A percentile compares a stretch with the other conserved stretches of the same genome.
Conservation (phyloP, 2,888 invertebrate genomes). For the Euplexia lucipara region DNA sequence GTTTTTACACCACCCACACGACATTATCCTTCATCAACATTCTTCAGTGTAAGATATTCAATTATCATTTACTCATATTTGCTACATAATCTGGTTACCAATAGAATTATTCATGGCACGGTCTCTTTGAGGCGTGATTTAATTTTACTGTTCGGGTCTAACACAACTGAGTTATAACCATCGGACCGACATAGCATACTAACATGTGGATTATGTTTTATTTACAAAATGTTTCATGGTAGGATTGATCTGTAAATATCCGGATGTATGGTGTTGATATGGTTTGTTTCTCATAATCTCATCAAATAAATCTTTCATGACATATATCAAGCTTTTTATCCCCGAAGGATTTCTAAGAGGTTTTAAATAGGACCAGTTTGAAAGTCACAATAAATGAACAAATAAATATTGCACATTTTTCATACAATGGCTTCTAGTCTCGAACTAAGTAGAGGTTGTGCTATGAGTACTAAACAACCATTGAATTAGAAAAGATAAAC, state of each 20-base stretch:
- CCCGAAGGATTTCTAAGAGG: too few species aligned
- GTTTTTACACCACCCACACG: neutral
- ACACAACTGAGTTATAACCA: slow-evolving; percentile 58
- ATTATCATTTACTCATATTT: slow-evolving; percentile 66
- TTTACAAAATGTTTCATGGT: slow-evolving; percentile 6
- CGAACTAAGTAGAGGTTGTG: too few species aligned
- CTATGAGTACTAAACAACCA: too few species aligned
- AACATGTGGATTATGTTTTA: slow-evolving; percentile 44
- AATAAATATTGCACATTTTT: too few species aligned
- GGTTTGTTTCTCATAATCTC: neutral
- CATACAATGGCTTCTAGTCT: too few species aligned
- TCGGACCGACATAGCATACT: slow-evolving; percentile 53
- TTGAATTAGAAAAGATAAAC: too few species aligned
- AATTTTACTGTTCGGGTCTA: slow-evolving; percentile 60
- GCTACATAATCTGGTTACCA: slow-evolving; percentile 52
- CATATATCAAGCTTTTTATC: too few species aligned
- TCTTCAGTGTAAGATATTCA: slow-evolving; percentile 44
- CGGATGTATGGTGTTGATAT: neutral
- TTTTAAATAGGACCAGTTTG: too few species aligned
- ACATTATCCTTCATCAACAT: slow-evolving; percentile 32
- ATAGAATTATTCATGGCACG: slow-evolving; percentile 62
- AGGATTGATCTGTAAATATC: neutral
- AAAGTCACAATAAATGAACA: too few species aligned
- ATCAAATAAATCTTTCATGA: too few species aligned
- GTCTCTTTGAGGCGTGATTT: slow-evolving; percentile 66